Percentiles rank a stretch among this genome's conserved stretches.
These are phyloP conservation scores for Otis tarda DNA, from an alignment of 2,113 vertebrate species.

Conservation along the genomic window DNA sequence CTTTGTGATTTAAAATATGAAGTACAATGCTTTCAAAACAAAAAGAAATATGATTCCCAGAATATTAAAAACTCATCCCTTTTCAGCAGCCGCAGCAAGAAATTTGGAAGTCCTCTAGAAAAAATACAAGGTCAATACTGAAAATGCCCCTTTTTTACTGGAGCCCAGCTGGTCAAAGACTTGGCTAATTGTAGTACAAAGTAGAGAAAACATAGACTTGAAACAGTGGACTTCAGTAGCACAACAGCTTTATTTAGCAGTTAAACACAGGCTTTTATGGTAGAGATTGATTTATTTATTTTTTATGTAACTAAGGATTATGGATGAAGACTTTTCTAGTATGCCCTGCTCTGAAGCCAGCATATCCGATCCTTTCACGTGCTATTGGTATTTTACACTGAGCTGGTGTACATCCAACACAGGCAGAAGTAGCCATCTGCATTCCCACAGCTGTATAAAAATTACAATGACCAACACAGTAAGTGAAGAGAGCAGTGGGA, in stretches of 20 bases:
- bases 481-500: background rate
- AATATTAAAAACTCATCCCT: background rate
- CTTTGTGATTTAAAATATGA: background rate
- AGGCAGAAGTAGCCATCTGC: background rate
- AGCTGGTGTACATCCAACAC: too few species aligned
- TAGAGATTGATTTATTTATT: background rate
- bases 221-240: background rate
- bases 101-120: background rate
- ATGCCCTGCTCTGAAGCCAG: background rate
- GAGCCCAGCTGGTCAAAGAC: background rate
- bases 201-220: background rate
- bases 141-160: background rate
- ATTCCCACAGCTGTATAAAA: background rate
- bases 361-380: background rate
- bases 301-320: background rate
- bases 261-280: background rate
- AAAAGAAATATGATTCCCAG: background rate
- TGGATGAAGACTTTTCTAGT: background rate
- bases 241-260: background rate
- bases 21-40: background rate
- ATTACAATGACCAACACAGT: rapidly evolving
- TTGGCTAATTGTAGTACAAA: background rate
- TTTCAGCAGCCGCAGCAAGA: background rate
- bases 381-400: rapidly evolving
- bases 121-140: background rate